Percentiles rank a stretch among this genome's conserved stretches.
phyloP scores from a whole-genome alignment of 2,113 vertebrate species.

The Irena cyanogastra region DNA sequence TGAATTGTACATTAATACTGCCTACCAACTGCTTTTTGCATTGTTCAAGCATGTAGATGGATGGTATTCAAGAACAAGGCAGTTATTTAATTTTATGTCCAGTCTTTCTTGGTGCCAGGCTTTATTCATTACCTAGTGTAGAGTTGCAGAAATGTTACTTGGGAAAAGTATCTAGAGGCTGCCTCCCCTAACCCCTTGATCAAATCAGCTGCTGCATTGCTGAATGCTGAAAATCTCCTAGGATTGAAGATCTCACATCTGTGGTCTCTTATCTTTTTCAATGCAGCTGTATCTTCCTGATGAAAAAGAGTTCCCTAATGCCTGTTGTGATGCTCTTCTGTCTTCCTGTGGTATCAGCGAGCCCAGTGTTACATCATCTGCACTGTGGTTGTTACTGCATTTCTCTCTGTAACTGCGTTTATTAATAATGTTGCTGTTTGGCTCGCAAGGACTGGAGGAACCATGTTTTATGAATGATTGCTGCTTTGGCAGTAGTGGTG shows the following conservation, averaged over 20 bases:
- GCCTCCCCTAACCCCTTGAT: background rate
- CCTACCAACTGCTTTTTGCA: background rate
- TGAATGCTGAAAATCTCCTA: background rate
- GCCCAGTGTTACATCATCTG: background rate
- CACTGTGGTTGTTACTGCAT: background rate
- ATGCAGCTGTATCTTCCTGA: background rate
- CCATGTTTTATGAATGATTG: accelerated
- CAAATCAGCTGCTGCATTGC: background rate
- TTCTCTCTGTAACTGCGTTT: background rate
- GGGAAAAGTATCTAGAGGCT: background rate
- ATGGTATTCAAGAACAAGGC: background rate
- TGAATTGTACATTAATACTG: background rate
- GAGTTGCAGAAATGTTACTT: background rate
- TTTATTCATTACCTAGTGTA: background rate
- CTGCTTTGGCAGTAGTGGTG: background rate
- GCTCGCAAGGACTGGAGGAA: background rate
- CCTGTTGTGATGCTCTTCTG: background rate
- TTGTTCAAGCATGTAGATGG: background rate
- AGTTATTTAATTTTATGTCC: background rate
- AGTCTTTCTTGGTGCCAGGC: background rate
- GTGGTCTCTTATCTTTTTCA: background rate
- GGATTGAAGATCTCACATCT: background rate
- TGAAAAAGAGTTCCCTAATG: background rate
- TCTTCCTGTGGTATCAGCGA: background rate
- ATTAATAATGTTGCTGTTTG: background rate